Evolutionary conservation across 2,797 vertebrate species (phyloP), one percentile per base, ranked within the genome.

Genomic region (Halcyon chelicuti): DNA sequence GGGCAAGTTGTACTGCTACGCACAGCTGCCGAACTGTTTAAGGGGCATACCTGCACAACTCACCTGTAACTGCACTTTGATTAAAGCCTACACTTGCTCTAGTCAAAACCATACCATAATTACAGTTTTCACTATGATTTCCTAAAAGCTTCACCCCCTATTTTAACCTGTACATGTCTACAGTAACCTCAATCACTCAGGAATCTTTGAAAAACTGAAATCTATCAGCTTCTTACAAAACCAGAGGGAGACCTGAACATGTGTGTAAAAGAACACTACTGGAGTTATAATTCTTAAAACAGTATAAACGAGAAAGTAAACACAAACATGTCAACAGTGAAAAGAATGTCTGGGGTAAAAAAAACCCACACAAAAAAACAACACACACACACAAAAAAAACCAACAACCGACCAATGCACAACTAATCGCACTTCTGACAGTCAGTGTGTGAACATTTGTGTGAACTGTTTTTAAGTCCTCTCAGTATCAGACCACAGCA

Each of bases 161-260:
- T 73, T 68, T 86, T n/a, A 72, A 25, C 54, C 47, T 29, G 8
- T 23, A 58, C 9, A 8, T 6, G 28, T 39, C 44, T 60, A 85
- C 17, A 40, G 47, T 12, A 55, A 85, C 14, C n/a, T 55, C 58
- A 63, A 37, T 40, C 22, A 49, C 21, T 44, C 3, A 23, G 5
- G 49, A 66, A 49, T 42, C 7, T 46, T 10, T 46, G 9, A 54
- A 87, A 76, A 89, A 58, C 14, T 47, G 19, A 13, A 44, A 58
- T 58, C 25, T 63, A 85, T 49, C 31, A 71, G 19, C 8, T 40
- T 54, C 51, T 12, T 17, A 65, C 14, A 11, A 51, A 65, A 82
- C 0, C 35, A 5, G 14, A 80, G 9, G 9, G 22, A 76, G 8
- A 91, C 67, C 0, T 66, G 16, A 82, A 51, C 4, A 5, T 1